A percentile compares a stretch with the other conserved stretches of the same genome.
These are phyloP conservation scores for Pogonophryne albipinna DNA, from an alignment of 2,797 vertebrate genomes.

Conservation along the genomic window DNA sequence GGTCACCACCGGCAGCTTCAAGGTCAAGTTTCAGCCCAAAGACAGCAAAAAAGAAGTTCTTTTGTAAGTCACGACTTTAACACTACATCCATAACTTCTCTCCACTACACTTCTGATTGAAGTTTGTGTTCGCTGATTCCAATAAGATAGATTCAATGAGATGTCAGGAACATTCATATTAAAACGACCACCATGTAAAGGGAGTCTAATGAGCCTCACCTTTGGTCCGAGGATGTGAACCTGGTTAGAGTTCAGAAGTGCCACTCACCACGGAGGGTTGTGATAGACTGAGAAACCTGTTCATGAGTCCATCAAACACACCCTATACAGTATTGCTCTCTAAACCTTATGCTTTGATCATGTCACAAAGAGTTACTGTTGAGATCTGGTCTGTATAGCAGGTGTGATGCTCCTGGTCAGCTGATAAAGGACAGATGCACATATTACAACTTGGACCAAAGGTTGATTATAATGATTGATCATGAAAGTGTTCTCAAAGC, in stretches of 20 bases:
- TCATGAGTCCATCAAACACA: not conserved
- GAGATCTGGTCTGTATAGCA: not conserved
- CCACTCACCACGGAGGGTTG: not conserved
- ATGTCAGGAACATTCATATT: not conserved
- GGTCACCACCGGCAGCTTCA: conserved; percentile 95
- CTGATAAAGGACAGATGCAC: too few species aligned
- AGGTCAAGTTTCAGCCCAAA: conserved; percentile 96
- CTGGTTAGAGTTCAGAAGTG: not conserved
- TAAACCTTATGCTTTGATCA: not conserved
- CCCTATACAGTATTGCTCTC: too few species aligned
- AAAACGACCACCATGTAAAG: not conserved
- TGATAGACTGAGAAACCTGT: not conserved
- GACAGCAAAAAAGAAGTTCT: conserved; percentile 98
- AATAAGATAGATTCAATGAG: not conserved
- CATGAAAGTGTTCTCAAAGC: too few species aligned
- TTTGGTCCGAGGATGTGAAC: not conserved
- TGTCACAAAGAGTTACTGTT: not conserved
- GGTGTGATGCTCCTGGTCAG: not conserved
- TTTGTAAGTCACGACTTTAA: conserved; percentile 87
- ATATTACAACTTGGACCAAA: too few species aligned
- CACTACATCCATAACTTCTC: not conserved
- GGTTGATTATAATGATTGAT: too few species aligned
- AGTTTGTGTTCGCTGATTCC: not conserved
- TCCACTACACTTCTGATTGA: not conserved
- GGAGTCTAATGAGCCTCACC: not conserved